Conservation (phyloP, 2,888 invertebrate species). For the Drosophila leonis region DNA sequence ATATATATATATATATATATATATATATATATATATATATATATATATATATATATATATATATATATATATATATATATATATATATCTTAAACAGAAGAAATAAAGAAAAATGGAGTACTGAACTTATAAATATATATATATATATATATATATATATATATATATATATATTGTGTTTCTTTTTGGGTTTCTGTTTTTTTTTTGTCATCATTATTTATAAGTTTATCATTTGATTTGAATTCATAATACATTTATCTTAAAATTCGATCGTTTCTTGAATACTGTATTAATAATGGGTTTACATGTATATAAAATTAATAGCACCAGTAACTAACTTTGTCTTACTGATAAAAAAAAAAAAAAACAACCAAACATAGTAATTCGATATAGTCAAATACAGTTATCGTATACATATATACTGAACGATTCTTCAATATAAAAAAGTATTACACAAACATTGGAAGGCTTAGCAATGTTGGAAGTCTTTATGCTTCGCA, state of each 20-base stretch:
- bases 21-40: background rate
- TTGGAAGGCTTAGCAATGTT: background rate
- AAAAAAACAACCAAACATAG: background rate
- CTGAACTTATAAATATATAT: constrained; percentile 1
- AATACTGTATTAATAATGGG: background rate
- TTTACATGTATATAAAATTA: background rate
- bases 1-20: constrained; percentile 9
- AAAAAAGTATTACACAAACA: background rate
- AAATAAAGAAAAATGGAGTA: background rate
- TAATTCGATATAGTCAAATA: background rate
- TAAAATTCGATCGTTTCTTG: background rate
- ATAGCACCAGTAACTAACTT: background rate
- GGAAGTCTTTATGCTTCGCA: too few species aligned
- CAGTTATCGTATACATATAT: background rate
- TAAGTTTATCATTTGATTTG: constrained; percentile 29
- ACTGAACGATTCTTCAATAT: background rate
- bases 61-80: too few species aligned
- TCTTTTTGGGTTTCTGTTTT: background rate
- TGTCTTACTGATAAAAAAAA: background rate
- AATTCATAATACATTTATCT: constrained; percentile 8
- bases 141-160: constrained; percentile 7
- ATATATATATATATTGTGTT: constrained; percentile 8
- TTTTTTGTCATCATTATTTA: constrained; percentile 3
- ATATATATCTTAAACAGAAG: background rate
- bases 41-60: background rate